Evolutionary conservation across 1,140 invertebrate species (phyloP).

Genomic region (Drosophila tristis): DNA sequence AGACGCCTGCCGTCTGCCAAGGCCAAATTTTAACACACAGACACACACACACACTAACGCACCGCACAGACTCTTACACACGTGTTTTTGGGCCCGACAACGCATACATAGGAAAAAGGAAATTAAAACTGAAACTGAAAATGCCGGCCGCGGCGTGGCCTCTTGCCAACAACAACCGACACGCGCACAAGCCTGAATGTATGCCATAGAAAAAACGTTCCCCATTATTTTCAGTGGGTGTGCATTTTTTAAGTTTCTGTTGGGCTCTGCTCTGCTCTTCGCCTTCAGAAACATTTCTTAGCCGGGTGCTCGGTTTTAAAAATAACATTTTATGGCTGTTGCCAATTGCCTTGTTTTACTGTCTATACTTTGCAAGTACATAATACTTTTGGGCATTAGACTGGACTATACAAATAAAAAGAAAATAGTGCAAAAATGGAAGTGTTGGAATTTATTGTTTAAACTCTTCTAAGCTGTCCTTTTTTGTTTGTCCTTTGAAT

Average conservation of each 20-base stretch:
- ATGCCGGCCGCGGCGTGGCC: constrained; percentile 53
- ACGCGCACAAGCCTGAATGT: constrained; percentile 65
- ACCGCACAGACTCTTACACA: constrained; percentile 34
- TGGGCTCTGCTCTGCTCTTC: constrained; percentile 39
- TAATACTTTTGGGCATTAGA: too few species aligned
- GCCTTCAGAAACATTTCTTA: constrained; percentile 28
- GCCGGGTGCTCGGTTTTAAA: constrained; percentile 79
- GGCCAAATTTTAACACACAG: constrained; percentile 77
- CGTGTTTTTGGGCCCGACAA: constrained; percentile 55
- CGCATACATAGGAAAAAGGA: constrained; percentile 83
- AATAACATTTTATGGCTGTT: constrained; percentile 79
- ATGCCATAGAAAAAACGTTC: constrained; percentile 66
- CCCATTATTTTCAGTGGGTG: constrained; percentile 33
- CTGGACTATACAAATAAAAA: too few species aligned
- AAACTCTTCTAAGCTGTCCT: not conserved
- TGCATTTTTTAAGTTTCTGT: constrained; percentile 20
- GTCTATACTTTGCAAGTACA: constrained; percentile 34
- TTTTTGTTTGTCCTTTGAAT: constrained; percentile 41
- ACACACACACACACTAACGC: constrained; percentile 17
- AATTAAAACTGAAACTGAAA: constrained; percentile 83
- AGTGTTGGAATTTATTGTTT: constrained; percentile 21
- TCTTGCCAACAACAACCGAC: constrained; percentile 7
- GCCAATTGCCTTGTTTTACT: constrained; percentile 73
- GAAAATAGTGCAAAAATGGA: too few species aligned
- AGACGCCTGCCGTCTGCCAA: constrained; percentile 63